Conservation (phyloP, 2,113 vertebrate species). For the Brienomyrus brachyistius region DNA sequence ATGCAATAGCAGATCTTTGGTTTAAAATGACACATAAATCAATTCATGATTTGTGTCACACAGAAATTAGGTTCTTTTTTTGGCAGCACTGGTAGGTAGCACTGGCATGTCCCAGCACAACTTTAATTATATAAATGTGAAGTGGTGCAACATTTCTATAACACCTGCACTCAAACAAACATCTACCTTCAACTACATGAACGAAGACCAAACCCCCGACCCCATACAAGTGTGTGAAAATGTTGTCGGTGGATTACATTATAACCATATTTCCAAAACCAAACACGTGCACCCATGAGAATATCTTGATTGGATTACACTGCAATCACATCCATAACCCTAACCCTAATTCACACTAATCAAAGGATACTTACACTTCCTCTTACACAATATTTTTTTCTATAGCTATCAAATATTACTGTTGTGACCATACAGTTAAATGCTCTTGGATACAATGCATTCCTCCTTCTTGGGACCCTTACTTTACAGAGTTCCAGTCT, state of each 20-base stretch:
- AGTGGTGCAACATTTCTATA: not conserved
- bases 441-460: not conserved
- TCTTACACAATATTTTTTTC: not conserved
- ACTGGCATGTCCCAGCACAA: not conserved
- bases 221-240: not conserved
- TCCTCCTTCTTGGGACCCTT: not conserved
- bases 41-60: not conserved
- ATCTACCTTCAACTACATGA: not conserved
- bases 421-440: not conserved
- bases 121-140: not conserved
- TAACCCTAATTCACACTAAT: not conserved
- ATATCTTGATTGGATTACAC: not conserved
- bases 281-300: not conserved
- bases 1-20: not conserved
- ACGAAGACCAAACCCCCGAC: not conserved
- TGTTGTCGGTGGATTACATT: not conserved
- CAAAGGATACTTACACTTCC: not conserved
- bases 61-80: not conserved
- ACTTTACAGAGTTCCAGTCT: not conserved
- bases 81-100: not conserved
- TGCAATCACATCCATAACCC: not conserved
- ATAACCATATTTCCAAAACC: not conserved
- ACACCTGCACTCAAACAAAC: not conserved
- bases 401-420: not conserved
- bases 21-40: not conserved